Evolutionary conservation across 2,797 vertebrate species (phyloP), one percentile per base, ranked within the genome.

Genomic region (Oreonectes daqikongensis): DNA sequence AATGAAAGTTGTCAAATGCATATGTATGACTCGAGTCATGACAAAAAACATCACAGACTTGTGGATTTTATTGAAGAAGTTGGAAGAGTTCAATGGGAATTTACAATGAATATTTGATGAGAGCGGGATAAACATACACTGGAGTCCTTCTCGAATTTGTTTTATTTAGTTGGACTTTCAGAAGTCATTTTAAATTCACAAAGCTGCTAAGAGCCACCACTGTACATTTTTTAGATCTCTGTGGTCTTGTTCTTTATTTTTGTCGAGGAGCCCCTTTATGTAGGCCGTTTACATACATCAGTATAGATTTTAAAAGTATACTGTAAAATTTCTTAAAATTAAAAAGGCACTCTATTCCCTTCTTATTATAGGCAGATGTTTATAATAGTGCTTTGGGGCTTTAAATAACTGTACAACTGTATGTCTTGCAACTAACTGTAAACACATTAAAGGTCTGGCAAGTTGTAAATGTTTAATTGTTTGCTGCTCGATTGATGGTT

Each of bases 341-440:
- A 8, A 35, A 35, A 35, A 35, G 32, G 17, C 40, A 14, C 12
- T 12, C 11, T 42, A 42, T 42, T 42, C 40, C 40, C 40, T 14
- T 40, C 11, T 40, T 3, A 2, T 40, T 8, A 2, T 40, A 12
- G 10, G 2, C 9, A 4, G 10, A 42, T 42, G 12, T 42, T 42
- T n/a, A n/a, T n/a, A 11, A 12, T 42, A 2, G 40, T 14, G 57
- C 28, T 63, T 50, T 70, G 26, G 40, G 10, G 30, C 20, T 73
- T 5, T 22, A 52, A 32, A 64, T 30, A 53, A 24, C 18, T 24
- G 2, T 50, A 17, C 55, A 26, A n/a, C 35, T 17, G 35, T 44
- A 74, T 74, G 12, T 40, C 61, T 74, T 42, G 53, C 61, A 66
- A 30, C 24, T 14, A 44, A 66, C 50, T 75, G 61, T 66, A 66